Percentiles rank a stretch among this genome's conserved stretches.
phyloP scores from a whole-genome alignment of 2,888 invertebrate species.

The Drosophila pseudotakahashii region DNA sequence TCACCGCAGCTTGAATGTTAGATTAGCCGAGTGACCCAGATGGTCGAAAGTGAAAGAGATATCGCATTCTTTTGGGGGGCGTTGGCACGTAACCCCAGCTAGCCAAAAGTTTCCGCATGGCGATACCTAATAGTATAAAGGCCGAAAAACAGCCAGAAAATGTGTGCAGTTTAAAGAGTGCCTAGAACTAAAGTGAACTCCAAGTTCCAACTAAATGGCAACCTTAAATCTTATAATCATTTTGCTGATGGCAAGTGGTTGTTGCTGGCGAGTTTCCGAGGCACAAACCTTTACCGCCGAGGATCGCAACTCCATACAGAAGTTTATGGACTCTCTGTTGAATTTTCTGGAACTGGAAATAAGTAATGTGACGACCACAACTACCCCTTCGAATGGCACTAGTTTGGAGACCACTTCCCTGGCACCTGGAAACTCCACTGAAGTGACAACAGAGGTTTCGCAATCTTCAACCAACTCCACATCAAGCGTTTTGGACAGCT shows the following conservation, averaged over 20 bases:
- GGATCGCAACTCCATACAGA: slow-evolving; percentile 58
- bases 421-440: slow-evolving; percentile 16
- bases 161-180: slow-evolving; percentile 52
- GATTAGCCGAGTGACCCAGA: slow-evolving; percentile 38
- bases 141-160: slow-evolving; percentile 11
- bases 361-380: slow-evolving; percentile 40
- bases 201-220: slow-evolving; percentile 40
- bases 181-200: slow-evolving; percentile 14
- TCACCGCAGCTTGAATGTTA: slow-evolving; percentile 1
- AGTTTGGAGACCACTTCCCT: slow-evolving; percentile 41
- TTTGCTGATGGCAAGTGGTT: slow-evolving; percentile 21
- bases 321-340: slow-evolving; percentile 57
- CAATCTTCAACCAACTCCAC: neutral
- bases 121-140: slow-evolving; percentile 63
- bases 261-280: slow-evolving; percentile 14
- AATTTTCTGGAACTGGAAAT: slow-evolving; percentile 59
- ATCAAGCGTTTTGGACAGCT: neutral
- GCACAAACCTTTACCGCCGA: slow-evolving; percentile 59
- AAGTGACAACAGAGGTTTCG: slow-evolving; percentile 2
- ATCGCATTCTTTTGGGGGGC: neutral
- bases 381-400: slow-evolving; percentile 8
- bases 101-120: slow-evolving; percentile 57
- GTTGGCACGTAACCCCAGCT: slow-evolving; percentile 41
- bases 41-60: neutral
- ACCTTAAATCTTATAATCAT: slow-evolving; percentile 47